A percentile compares a stretch with the other conserved stretches of the same genome.
These are phyloP conservation scores for Melanotus villosus DNA, from an alignment of 2,888 invertebrate genomes.

Conservation along the genomic window DNA sequence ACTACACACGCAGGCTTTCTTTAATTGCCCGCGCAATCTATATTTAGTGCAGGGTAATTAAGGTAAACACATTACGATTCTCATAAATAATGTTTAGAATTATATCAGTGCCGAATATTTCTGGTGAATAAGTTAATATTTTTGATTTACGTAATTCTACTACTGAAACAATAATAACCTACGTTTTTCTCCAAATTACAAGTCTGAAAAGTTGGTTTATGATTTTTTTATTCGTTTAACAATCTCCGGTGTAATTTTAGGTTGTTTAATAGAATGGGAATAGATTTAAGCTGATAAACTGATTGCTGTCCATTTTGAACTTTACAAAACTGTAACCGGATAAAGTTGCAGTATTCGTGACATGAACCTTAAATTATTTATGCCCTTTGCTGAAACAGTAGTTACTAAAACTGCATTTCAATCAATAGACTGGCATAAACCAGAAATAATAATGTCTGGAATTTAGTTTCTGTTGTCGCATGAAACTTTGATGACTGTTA, in stretches of 20 bases:
- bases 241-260: no score
- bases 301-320: no score
- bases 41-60: conserved; percentile 10
- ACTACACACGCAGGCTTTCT: conserved; percentile 15
- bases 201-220: no score
- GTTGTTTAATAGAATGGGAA: no score
- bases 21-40: conserved; percentile 21
- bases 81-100: conserved; percentile 11
- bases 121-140: neutral
- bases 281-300: no score
- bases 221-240: no score
- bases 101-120: neutral
- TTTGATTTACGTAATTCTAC: neutral
- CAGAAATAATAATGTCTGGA: conserved; percentile 20
- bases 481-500: no score
- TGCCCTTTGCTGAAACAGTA: neutral
- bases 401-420: conserved; percentile 12
- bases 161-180: no score
- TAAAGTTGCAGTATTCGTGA: conserved; percentile 13
- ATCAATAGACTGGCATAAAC: conserved; percentile 5
- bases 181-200: neutral
- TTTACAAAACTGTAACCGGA: conserved; percentile 2
- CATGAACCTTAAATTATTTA: conserved; percentile 15
- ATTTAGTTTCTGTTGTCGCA: neutral
- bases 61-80: neutral